A percentile compares a stretch with the other conserved stretches of the same genome.
These are phyloP conservation scores for Aquatica leii DNA, from an alignment of 2,888 invertebrate species.

Conservation along the genomic window DNA sequence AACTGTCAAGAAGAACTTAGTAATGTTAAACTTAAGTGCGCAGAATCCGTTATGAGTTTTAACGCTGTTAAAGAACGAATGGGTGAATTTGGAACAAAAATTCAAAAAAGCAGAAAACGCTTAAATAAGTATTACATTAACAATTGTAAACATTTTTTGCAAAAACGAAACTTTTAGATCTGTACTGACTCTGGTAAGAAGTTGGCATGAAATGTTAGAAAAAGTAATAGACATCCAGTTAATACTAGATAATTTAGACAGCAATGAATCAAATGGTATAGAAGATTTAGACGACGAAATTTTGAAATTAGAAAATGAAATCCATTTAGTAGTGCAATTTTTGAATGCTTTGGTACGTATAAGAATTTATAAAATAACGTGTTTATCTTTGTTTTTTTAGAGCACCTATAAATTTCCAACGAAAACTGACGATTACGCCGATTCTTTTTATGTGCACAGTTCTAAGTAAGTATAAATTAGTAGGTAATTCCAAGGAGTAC, in stretches of 20 bases:
- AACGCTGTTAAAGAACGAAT: neutral
- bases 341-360: no score
- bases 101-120: constrained; percentile 9
- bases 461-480: no score
- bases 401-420: no score
- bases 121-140: neutral
- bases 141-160: no score
- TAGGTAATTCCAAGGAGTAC: no score
- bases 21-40: constrained; percentile 11
- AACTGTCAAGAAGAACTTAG: constrained; percentile 12
- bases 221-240: neutral
- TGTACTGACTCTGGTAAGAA: constrained; percentile 4
- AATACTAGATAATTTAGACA: neutral
- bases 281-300: neutral
- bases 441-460: no score
- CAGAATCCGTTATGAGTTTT: neutral
- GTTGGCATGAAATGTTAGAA: constrained; percentile 18
- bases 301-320: neutral
- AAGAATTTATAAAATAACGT: no score
- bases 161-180: no score
- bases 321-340: no score
- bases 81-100: constrained; percentile 1
- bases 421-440: no score
- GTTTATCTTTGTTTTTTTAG: no score
- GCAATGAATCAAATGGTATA: neutral